Evolutionary conservation across 2,797 vertebrate species (phyloP), one percentile per base, ranked within the genome.

Genomic region (Gouania willdenowi): DNA sequence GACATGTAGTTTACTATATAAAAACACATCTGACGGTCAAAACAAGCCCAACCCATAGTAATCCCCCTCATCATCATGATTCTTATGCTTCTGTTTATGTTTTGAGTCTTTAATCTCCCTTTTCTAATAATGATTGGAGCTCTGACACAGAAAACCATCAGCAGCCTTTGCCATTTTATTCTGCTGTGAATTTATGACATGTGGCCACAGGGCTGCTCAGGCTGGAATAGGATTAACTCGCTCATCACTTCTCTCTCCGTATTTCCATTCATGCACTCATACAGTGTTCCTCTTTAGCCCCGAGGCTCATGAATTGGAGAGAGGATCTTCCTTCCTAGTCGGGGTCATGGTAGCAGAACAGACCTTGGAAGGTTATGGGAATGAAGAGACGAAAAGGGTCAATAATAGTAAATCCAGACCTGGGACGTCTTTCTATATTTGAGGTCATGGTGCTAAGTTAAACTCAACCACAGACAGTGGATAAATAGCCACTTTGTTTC

Each of bases 281-380:
- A 24, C 24, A 20, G 13, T 46, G 10, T 13, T 49, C 48, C 24
- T 53, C 50, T 30, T 28, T 11, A 24, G 39, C 56, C 52, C 36
- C 0, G 17, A 36, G 62, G 53, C 73, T 66, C 53, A 38, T 41
- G 51, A 51, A 43, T 59, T 19, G 18, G 30, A 52, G 43, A 62
- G 49, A 36, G 39, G 42, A 43, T 54, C 66, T 63, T 41, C 41
- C 15, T 18, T 65, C 68, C 26, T 36, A 67, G 48, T 8, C 19
- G 61, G 57, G 65, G 72, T 74, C 71, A 64, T 37, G 48, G 52
- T 46, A 33, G 40, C 45, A 61, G 41, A 43, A 54, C 43, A 51
- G 64, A 70, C 55, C 41, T 66, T 71, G 26, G 35, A 46, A 52
- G 75, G 71, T 75, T 80, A 26, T 76, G 78, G 70, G 70, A 75